phyloP scores from a whole-genome alignment of 1,140 invertebrate species.

The Drosophila oshimai region DNA sequence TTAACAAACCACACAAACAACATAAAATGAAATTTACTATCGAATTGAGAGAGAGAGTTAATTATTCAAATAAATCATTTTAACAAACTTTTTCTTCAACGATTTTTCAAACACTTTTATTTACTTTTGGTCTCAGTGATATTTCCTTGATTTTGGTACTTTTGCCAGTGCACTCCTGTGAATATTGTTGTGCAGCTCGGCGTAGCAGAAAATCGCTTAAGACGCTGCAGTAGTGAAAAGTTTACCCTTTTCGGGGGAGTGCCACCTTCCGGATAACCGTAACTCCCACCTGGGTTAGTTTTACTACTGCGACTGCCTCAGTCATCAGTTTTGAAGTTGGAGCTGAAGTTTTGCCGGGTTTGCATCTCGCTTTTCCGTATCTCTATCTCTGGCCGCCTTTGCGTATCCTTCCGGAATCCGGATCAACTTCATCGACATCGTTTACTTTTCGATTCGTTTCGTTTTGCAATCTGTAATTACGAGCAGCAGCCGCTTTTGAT shows the following conservation, averaged over 20 bases:
- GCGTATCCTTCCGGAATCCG: constrained; percentile 31
- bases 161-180: constrained; percentile 15
- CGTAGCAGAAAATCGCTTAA: constrained; percentile 72
- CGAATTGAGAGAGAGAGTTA: no score
- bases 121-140: neutral
- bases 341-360: constrained; percentile 53
- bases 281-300: constrained; percentile 25
- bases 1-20: no score
- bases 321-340: constrained; percentile 56
- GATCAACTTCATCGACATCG: constrained; percentile 48
- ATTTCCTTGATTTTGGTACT: neutral
- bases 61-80: no score
- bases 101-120: no score
- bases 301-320: constrained; percentile 38
- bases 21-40: no score
- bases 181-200: constrained; percentile 64
- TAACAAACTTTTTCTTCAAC: no score
- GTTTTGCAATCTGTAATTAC: constrained; percentile 70
- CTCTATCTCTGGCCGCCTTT: constrained; percentile 17
- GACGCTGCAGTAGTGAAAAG: constrained; percentile 54
- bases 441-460: constrained; percentile 69
- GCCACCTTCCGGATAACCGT: neutral
- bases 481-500: constrained; percentile 56
- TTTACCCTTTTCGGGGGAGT: constrained; percentile 39
- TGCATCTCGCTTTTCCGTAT: constrained; percentile 38